A percentile compares a stretch with the other conserved stretches of the same genome.
Evolutionary conservation across 1,140 invertebrate genomes (phyloP).

Genomic region (Cephus cinctus): DNA sequence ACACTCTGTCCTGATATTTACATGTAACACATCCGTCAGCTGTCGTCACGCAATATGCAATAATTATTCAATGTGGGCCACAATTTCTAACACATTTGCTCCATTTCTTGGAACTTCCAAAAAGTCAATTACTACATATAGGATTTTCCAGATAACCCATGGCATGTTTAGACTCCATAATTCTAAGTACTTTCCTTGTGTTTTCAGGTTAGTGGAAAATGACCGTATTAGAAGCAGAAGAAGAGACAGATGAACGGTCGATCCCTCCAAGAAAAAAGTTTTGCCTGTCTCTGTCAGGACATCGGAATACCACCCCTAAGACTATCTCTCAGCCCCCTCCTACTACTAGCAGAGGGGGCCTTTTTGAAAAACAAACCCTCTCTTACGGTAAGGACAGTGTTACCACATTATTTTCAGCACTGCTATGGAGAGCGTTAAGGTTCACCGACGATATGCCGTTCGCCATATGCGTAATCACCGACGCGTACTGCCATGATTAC

Average conservation of each 20-base stretch:
- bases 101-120: conserved; percentile 8
- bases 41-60: background rate
- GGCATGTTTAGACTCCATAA: too few relatives aligned
- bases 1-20: too few relatives aligned
- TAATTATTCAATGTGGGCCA: background rate
- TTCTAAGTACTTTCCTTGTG: conserved; percentile 3
- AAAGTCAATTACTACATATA: background rate
- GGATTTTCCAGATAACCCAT: background rate
- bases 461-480: too few relatives aligned
- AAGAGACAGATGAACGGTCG: conserved; percentile 52
- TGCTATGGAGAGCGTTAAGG: too few relatives aligned
- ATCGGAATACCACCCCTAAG: conserved; percentile 36
- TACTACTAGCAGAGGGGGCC: conserved; percentile 32
- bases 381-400: conserved; percentile 28
- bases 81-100: too few relatives aligned
- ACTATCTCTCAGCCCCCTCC: conserved; percentile 37
- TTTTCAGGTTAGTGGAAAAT: conserved; percentile 54
- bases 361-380: conserved; percentile 31
- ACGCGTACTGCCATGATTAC: too few relatives aligned
- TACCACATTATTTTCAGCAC: conserved; percentile 1
- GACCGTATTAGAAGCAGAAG: conserved; percentile 57
- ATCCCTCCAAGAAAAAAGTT: conserved; percentile 53
- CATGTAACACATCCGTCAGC: background rate
- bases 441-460: too few relatives aligned
- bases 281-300: conserved; percentile 48